These are phyloP conservation scores for Drosophila basisetae DNA, from an alignment of 2,888 invertebrate genomes.

Conservation along the genomic window DNA sequence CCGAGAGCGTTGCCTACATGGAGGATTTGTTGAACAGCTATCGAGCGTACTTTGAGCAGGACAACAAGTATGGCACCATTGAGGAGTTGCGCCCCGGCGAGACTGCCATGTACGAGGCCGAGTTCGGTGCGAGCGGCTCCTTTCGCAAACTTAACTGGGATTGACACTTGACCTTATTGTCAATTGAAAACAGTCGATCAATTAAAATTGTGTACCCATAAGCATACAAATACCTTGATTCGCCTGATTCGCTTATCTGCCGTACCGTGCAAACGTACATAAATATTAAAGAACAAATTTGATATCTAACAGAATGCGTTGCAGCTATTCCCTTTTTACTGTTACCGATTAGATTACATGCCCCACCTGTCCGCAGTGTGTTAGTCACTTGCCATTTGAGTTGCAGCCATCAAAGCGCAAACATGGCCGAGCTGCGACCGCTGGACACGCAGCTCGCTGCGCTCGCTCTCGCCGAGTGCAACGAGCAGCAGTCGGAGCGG, in stretches of 20 bases:
- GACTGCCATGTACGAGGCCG: conserved; percentile 73
- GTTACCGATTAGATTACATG: conserved; percentile 43
- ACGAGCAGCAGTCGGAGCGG: conserved; percentile 62
- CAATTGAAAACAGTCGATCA: conserved; percentile 60
- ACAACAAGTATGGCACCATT: conserved; percentile 72
- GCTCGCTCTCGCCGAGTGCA: conserved; percentile 70
- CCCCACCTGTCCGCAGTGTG: not conserved
- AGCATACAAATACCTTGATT: conserved; percentile 46
- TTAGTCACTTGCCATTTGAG: conserved; percentile 40
- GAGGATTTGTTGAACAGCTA: conserved; percentile 78
- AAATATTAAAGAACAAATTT: not conserved
- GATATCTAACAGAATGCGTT: conserved; percentile 29
- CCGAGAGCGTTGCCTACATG: conserved; percentile 78
- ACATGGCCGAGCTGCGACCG: conserved; percentile 59
- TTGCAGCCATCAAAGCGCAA: conserved; percentile 32
- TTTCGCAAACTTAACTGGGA: conserved; percentile 76
- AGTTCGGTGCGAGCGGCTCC: conserved; percentile 77
- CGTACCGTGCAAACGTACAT: not conserved
- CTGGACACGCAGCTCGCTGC: conserved; percentile 53
- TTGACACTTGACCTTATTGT: conserved; percentile 43
- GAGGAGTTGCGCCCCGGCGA: conserved; percentile 74
- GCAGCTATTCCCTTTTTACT: conserved; percentile 18
- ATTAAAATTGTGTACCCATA: conserved; percentile 56
- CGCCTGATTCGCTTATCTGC: conserved; percentile 54
- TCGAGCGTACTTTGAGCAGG: conserved; percentile 77